Percentiles rank a stretch among this genome's conserved stretches.
Evolutionary conservation across 2,888 invertebrate genomes (phyloP).

Genomic region (Molanna angustata): DNA sequence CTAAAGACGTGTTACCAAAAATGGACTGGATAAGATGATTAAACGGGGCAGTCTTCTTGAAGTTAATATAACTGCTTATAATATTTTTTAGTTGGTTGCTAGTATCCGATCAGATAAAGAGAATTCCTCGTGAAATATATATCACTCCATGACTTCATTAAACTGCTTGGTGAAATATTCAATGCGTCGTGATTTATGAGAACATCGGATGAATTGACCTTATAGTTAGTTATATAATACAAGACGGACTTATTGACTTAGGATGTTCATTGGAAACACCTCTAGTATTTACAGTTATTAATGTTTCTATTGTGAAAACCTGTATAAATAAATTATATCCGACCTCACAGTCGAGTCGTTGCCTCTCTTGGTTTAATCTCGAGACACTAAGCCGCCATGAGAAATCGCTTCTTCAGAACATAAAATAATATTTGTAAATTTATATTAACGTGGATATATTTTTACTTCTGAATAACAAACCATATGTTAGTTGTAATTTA

Average conservation of each 20-base stretch:
- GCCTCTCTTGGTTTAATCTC: slow-evolving; percentile 9
- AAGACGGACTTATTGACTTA: slow-evolving; percentile 12
- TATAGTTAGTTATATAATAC: not conserved
- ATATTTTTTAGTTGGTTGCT: too few relatives aligned
- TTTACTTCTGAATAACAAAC: too few relatives aligned
- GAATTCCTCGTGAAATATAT: too few relatives aligned
- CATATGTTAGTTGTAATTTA: too few relatives aligned
- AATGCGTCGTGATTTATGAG: not conserved
- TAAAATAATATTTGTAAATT: too few relatives aligned
- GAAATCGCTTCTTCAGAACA: slow-evolving; percentile 20
- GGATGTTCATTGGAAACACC: slow-evolving; percentile 12
- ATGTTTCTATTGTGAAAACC: slow-evolving; percentile 21
- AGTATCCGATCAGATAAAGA: too few relatives aligned
- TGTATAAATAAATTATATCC: slow-evolving; percentile 20
- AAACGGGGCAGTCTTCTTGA: too few relatives aligned
- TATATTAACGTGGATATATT: too few relatives aligned
- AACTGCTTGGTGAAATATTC: slow-evolving; percentile 4
- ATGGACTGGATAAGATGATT: too few relatives aligned
- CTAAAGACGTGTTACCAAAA: too few relatives aligned
- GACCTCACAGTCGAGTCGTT: slow-evolving; percentile 6
- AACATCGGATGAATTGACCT: slow-evolving; percentile 1
- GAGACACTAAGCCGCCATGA: slow-evolving; percentile 24
- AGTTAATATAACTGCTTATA: too few relatives aligned
- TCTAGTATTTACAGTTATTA: slow-evolving; percentile 23
- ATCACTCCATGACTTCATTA: too few relatives aligned